A percentile compares a stretch with the other conserved stretches of the same genome.
Evolutionary conservation across 2,113 vertebrate species (phyloP).

Genomic region (Strigops habroptila): DNA sequence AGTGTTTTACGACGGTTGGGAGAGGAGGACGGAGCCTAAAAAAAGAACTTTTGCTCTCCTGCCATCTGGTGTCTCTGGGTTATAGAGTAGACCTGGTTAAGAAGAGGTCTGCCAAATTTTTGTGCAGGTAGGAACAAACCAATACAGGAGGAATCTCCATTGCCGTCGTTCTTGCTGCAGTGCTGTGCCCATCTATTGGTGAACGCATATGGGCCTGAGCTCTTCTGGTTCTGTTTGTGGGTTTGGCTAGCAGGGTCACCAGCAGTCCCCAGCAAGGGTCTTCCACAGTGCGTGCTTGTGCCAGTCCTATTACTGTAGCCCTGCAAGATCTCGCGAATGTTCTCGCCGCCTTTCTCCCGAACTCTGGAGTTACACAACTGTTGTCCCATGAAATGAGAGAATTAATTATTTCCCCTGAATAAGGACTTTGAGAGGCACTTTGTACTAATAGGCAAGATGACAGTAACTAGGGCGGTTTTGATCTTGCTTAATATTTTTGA

Average conservation of each 20-base stretch:
- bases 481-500: neutral
- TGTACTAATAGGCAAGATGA: neutral
- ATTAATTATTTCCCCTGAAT: neutral
- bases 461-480: neutral
- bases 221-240: accelerated
- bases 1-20: neutral
- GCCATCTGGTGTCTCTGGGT: neutral
- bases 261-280: neutral
- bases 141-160: neutral
- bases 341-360: neutral
- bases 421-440: neutral
- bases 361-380: neutral
- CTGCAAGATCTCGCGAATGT: neutral
- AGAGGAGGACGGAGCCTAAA: neutral
- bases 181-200: accelerated
- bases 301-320: accelerated
- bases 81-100: neutral
- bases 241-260: neutral
- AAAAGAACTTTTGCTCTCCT: neutral
- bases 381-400: neutral
- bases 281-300: accelerated
- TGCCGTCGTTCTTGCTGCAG: neutral
- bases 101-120: neutral
- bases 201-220: accelerated
- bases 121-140: neutral